Evolutionary conservation across 2,113 vertebrate genomes (phyloP).

Genomic region (Gobius niger): DNA sequence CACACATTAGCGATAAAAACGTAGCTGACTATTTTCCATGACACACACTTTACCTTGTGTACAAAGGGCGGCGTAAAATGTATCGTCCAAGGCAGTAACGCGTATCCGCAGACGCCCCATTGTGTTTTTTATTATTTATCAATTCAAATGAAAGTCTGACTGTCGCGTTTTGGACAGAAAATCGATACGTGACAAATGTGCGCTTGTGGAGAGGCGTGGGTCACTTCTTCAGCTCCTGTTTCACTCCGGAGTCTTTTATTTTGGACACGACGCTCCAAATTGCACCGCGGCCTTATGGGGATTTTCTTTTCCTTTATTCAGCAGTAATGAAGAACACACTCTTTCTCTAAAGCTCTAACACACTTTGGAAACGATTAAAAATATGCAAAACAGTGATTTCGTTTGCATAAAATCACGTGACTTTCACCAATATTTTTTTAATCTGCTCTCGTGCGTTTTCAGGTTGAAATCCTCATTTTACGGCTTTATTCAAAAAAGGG

Average conservation of each 20-base stretch:
- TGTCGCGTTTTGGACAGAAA: conserved; percentile 32
- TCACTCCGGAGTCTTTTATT: neutral
- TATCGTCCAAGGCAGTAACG: neutral
- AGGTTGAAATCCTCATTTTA: neutral
- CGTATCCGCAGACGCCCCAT: conserved; percentile 22
- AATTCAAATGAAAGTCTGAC: conserved; percentile 41
- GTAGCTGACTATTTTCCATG: neutral
- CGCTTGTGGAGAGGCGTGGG: neutral
- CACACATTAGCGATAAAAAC: neutral
- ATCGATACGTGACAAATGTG: conserved; percentile 51
- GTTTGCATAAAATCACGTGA: conserved; percentile 8
- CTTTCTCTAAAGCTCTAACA: neutral
- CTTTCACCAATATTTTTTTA: neutral
- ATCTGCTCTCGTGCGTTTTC: neutral
- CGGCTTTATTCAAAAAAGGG: neutral
- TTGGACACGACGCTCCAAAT: conserved; percentile 1
- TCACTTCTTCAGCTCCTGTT: neutral
- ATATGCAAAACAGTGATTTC: conserved; percentile 28
- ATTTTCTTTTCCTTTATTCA: conserved; percentile 20
- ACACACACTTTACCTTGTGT: neutral
- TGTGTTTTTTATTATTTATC: conserved; percentile 46
- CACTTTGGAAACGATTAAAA: neutral
- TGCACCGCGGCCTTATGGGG: neutral
- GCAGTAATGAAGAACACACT: neutral
- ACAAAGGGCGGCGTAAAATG: neutral